Evolutionary conservation across 1,140 invertebrate species (phyloP).

Genomic region (Caenorhabditis briggsae): DNA sequence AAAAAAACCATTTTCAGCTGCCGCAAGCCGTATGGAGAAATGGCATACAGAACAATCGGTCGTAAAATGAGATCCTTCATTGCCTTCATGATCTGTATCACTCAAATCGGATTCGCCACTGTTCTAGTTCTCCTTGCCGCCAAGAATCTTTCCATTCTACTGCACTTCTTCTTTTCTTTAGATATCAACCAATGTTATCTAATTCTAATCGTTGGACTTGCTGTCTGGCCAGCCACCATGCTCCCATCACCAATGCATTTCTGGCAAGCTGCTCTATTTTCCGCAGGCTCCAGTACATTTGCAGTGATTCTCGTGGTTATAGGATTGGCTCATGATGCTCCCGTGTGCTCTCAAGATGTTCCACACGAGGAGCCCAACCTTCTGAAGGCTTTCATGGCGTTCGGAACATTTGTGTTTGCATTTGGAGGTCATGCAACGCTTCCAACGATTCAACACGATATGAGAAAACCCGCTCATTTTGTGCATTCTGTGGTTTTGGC

Average conservation of each 20-base stretch:
- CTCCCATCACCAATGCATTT: conserved; percentile 85
- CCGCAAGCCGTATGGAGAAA: conserved; percentile 84
- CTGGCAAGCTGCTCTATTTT: conserved; percentile 78
- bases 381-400: conserved; percentile 78
- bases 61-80: conserved; percentile 82
- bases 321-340: conserved; percentile 64
- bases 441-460: conserved; percentile 80
- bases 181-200: conserved; percentile 81
- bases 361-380: conserved; percentile 64
- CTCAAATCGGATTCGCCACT: conserved; percentile 83
- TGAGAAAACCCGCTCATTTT: conserved; percentile 79
- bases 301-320: conserved; percentile 74
- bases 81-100: conserved; percentile 81
- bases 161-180: conserved; percentile 81
- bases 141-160: conserved; percentile 80
- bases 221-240: conserved; percentile 83
- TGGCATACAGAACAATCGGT: conserved; percentile 82
- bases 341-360: conserved; percentile 43
- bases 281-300: conserved; percentile 66
- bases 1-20: conserved; percentile 78
- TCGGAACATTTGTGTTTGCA: conserved; percentile 79
- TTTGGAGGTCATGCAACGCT: conserved; percentile 79
- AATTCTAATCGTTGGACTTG: conserved; percentile 82
- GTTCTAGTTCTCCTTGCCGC: conserved; percentile 84
- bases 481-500: conserved; percentile 50